Conservation (phyloP, 2,888 invertebrate genomes). For the Cephus spinipes region DNA sequence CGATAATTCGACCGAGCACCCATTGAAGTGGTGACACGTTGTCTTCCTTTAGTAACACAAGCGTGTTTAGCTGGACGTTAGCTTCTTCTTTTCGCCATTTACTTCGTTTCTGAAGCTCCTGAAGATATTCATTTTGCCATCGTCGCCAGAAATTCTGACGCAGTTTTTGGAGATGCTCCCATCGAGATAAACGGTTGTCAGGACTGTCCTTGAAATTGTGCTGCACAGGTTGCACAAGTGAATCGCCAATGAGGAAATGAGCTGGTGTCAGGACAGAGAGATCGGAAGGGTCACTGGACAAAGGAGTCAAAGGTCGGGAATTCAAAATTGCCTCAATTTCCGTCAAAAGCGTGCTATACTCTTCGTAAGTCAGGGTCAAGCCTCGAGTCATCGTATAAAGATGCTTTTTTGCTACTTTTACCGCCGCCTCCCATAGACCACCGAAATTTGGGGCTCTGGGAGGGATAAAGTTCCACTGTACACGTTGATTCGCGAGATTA, state of each 20-base stretch:
- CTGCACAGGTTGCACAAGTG: constrained; percentile 33
- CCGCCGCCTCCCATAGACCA: constrained; percentile 44
- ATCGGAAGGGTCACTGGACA: constrained; percentile 32
- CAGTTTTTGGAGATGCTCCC: constrained; percentile 32
- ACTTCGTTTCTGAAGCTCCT: constrained; percentile 20
- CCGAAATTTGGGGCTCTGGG: constrained; percentile 9
- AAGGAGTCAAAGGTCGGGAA: constrained; percentile 32
- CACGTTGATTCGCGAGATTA: constrained; percentile 10
- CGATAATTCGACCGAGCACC: constrained; percentile 26
- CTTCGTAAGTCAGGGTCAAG: constrained; percentile 30
- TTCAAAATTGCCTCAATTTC: constrained; percentile 37
- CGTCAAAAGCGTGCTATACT: constrained; percentile 31
- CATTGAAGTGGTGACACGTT: constrained; percentile 27
- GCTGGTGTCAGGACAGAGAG: constrained; percentile 40
- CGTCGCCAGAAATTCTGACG: constrained; percentile 24
- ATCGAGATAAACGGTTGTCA: constrained; percentile 26
- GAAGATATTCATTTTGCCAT: constrained; percentile 20
- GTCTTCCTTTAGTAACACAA: constrained; percentile 32
- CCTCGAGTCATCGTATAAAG: constrained; percentile 30
- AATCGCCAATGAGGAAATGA: constrained; percentile 45
- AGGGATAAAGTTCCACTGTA: constrained; percentile 14
- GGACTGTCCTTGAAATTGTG: constrained; percentile 21
- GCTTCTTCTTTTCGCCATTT: constrained; percentile 16
- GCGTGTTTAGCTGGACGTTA: constrained; percentile 22
- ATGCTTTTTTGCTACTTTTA: constrained; percentile 42